These are phyloP conservation scores for Peromyscus leucopus DNA, from an alignment of 2,113 vertebrate genomes.

Conservation along the genomic window DNA sequence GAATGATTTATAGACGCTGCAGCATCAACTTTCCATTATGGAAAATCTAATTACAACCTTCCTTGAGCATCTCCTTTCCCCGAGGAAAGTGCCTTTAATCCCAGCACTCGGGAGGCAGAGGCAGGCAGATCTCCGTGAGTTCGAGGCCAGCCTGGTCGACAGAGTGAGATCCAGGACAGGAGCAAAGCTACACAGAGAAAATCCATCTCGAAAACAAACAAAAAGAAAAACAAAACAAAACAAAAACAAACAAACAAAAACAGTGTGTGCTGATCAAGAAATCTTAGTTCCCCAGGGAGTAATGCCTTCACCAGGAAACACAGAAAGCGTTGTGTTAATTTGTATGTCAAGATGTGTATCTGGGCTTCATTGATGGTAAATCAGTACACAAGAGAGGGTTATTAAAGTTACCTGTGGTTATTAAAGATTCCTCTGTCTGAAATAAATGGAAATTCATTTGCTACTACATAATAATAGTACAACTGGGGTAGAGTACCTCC, in stretches of 20 bases:
- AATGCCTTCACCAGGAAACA: not conserved
- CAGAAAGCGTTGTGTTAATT: not conserved
- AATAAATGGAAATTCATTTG: not conserved
- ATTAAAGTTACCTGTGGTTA: not conserved
- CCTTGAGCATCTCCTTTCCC: not conserved
- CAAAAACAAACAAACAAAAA: too few species aligned
- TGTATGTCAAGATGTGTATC: not conserved
- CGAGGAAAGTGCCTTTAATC: too few species aligned
- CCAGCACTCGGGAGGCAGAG: too few species aligned
- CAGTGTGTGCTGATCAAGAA: not conserved
- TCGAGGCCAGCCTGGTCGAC: too few species aligned
- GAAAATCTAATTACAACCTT: not conserved
- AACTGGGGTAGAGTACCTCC: not conserved
- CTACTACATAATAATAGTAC: not conserved
- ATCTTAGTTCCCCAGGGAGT: not conserved
- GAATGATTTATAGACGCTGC: not conserved
- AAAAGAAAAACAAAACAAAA: too few species aligned
- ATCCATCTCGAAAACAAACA: too few species aligned
- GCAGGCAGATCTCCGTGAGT: too few species aligned
- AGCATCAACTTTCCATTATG: not conserved
- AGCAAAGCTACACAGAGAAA: too few species aligned
- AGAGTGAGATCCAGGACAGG: too few species aligned
- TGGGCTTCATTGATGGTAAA: not conserved
- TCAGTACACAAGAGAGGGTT: not conserved
- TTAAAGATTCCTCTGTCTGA: not conserved